Evolutionary conservation across 2,113 vertebrate species (phyloP).

Genomic region (Erythrolamprus reginae): DNA sequence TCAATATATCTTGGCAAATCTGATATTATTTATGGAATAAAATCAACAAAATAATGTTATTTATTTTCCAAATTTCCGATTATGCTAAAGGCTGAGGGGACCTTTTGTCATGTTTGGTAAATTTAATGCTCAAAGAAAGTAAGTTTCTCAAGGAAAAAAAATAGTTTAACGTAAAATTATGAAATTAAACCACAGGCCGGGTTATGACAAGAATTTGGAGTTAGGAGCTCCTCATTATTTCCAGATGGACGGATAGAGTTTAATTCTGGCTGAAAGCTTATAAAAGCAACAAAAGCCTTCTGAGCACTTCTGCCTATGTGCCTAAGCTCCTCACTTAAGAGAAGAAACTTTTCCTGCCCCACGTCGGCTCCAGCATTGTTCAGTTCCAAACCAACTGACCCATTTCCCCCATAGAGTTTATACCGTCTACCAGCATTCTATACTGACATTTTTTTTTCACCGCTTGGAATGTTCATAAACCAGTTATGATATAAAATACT

Average conservation of each 20-base stretch:
- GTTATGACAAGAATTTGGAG: slow-evolving; percentile 16
- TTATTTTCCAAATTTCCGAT: background rate
- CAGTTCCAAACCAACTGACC: background rate
- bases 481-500: background rate
- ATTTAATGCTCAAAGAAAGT: background rate
- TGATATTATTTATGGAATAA: background rate
- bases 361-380: too few species aligned
- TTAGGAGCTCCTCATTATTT: slow-evolving; percentile 27
- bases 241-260: slow-evolving; percentile 30
- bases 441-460: background rate
- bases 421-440: background rate
- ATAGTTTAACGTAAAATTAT: slow-evolving; percentile 13
- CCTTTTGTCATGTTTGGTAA: slow-evolving; percentile 10
- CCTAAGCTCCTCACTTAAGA: background rate
- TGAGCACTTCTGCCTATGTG: background rate
- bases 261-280: slow-evolving; percentile 25
- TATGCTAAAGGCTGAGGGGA: background rate
- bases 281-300: background rate
- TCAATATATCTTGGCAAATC: background rate
- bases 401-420: background rate
- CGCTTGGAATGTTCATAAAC: background rate
- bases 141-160: slow-evolving; percentile 23
- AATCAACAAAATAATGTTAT: background rate
- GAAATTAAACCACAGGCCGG: slow-evolving; percentile 36
- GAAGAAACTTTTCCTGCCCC: background rate